These are phyloP conservation scores for Pelvicachromis taeniatus DNA, from an alignment of 2,113 vertebrate species.

Conservation along the genomic window DNA sequence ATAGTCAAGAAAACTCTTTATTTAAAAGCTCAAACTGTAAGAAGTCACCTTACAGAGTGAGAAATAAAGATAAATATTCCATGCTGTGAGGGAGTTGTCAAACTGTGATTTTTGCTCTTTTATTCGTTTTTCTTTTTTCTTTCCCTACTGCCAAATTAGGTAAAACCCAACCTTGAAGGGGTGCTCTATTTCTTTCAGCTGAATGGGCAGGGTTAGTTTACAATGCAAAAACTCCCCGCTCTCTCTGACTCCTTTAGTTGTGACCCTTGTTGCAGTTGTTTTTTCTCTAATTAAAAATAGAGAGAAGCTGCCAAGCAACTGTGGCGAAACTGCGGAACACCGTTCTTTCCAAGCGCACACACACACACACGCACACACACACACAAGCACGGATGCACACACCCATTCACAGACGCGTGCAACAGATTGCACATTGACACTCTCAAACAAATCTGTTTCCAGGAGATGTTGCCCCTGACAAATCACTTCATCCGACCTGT, in stretches of 20 bases:
- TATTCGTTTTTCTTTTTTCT: background rate
- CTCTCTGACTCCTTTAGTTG: slow-evolving; percentile 1
- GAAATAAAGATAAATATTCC: background rate
- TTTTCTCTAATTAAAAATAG: slow-evolving; percentile 67
- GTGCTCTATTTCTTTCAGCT: background rate
- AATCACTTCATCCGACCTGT: slow-evolving; percentile 45
- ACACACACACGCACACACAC: background rate
- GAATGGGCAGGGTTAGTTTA: slow-evolving; percentile 8
- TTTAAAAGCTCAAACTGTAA: background rate
- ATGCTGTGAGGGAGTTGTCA: background rate
- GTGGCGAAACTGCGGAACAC: slow-evolving; percentile 44
- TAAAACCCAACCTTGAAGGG: slow-evolving; percentile 3
- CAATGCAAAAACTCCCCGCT: slow-evolving; percentile 14
- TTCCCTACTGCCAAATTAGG: background rate
- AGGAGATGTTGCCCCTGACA: slow-evolving; percentile 43
- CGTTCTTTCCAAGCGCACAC: slow-evolving; percentile 1
- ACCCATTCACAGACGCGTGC: background rate
- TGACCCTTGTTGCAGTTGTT: slow-evolving; percentile 57
- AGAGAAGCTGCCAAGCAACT: slow-evolving; percentile 59
- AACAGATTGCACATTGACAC: slow-evolving; percentile 35
- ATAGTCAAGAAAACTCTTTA: background rate
- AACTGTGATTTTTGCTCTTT: background rate
- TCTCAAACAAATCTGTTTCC: slow-evolving; percentile 44
- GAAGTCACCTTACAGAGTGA: background rate
- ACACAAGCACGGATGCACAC: background rate